A percentile compares a stretch with the other conserved stretches of the same genome.
These are phyloP conservation scores for Drosophila lini DNA, from an alignment of 1,140 invertebrate species.

Conservation along the genomic window DNA sequence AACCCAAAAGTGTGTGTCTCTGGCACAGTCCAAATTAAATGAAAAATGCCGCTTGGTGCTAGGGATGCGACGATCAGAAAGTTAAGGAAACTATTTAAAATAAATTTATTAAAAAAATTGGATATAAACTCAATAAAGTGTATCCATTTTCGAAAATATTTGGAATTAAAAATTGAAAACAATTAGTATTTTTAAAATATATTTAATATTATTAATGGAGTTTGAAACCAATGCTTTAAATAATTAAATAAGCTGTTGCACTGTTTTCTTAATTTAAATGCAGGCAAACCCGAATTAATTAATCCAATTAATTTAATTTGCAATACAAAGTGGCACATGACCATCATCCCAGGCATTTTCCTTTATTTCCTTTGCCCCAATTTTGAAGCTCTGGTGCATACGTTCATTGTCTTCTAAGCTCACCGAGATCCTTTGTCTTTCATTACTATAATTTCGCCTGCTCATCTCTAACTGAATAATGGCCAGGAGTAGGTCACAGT, in stretches of 20 bases:
- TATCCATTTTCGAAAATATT: too few species aligned
- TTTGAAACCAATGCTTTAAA: too few species aligned
- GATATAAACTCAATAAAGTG: too few species aligned
- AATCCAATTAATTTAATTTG: constrained; percentile 2
- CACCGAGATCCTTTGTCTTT: constrained; percentile 5
- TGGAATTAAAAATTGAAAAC: too few species aligned
- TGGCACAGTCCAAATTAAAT: constrained; percentile 35
- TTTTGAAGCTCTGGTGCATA: not conserved
- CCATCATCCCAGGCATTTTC: not conserved
- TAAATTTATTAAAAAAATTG: constrained; percentile 5
- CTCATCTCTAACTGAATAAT: constrained; percentile 52
- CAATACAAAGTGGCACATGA: not conserved
- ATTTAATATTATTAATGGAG: too few species aligned
- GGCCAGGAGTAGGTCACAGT: constrained; percentile 28
- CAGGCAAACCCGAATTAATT: not conserved
- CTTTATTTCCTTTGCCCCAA: constrained; percentile 8
- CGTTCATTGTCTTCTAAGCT: constrained; percentile 17
- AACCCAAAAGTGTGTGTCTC: constrained; percentile 34
- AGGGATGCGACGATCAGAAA: constrained; percentile 17
- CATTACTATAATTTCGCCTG: constrained; percentile 7
- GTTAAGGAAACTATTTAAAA: not conserved
- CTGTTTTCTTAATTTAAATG: not conserved
- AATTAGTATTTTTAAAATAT: too few species aligned
- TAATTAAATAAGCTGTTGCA: too few species aligned
- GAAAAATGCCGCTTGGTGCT: constrained; percentile 7